phyloP scores from a whole-genome alignment of 2,113 vertebrate genomes.

The Oophaga pumilio region DNA sequence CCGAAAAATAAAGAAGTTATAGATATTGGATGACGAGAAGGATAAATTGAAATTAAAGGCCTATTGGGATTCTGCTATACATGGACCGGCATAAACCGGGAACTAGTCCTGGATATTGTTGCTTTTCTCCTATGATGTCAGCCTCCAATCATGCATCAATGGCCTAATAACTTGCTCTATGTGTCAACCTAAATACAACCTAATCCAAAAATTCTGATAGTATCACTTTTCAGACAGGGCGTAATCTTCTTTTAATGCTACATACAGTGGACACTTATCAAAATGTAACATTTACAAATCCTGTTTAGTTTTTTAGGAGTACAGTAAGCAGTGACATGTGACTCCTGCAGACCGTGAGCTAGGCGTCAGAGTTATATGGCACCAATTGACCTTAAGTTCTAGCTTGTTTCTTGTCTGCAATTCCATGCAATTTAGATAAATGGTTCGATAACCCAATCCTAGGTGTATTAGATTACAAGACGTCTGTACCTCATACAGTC shows the following conservation, averaged over 20 bases:
- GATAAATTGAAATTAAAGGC: too few relatives aligned
- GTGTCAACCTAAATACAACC: not conserved
- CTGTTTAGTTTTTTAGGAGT: not conserved
- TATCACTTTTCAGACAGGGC: not conserved
- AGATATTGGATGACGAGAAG: too few relatives aligned
- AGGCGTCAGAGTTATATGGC: not conserved
- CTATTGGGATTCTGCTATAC: too few relatives aligned
- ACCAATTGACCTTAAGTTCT: slow-evolving; percentile 15
- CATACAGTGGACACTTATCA: not conserved
- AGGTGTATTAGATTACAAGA: not conserved
- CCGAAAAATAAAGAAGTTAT: too few relatives aligned
- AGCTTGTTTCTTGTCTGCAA: not conserved
- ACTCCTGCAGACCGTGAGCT: not conserved
- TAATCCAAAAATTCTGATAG: not conserved
- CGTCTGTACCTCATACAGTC: not conserved
- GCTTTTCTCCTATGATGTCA: not conserved
- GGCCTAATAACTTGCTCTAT: not conserved
- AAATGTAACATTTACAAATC: not conserved
- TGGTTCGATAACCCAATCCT: slow-evolving; percentile 31
- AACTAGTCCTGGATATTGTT: too few relatives aligned
- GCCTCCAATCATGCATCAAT: not conserved
- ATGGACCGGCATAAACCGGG: too few relatives aligned
- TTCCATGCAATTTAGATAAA: slow-evolving; percentile 34
- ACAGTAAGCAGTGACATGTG: not conserved
- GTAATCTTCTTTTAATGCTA: not conserved